Evolutionary conservation across 2,113 vertebrate genomes (phyloP).

Genomic region (Podarcis cretensis): DNA sequence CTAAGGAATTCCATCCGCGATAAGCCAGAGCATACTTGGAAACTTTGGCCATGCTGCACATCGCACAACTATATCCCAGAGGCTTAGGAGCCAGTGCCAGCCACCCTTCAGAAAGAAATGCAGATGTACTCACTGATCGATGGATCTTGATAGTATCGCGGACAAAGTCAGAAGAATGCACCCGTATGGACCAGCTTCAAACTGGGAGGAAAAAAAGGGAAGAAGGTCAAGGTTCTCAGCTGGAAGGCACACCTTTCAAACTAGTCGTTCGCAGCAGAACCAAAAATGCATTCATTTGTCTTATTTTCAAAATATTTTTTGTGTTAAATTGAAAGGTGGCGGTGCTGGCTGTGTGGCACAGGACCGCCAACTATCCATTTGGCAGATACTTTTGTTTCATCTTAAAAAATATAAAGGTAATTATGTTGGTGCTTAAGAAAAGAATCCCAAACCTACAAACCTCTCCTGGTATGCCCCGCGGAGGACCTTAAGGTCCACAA

Average conservation of each 20-base stretch:
- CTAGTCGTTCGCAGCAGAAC: neutral
- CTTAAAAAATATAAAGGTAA: too few relatives aligned
- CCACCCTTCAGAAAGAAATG: neutral
- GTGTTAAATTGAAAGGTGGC: too few relatives aligned
- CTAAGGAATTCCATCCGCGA: neutral
- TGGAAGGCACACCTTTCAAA: neutral
- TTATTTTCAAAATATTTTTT: neutral
- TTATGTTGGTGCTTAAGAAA: too few relatives aligned
- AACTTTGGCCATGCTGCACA: neutral
- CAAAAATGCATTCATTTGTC: too few relatives aligned
- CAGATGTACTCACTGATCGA: conserved; percentile 81
- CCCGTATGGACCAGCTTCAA: conserved; percentile 85
- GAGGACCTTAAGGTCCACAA: too few relatives aligned
- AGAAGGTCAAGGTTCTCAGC: neutral
- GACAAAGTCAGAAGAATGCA: conserved; percentile 90
- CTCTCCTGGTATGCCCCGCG: too few relatives aligned
- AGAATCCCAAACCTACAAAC: too few relatives aligned
- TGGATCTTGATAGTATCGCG: conserved; percentile 88
- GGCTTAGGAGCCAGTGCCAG: neutral
- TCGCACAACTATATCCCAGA: neutral
- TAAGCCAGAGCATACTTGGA: neutral
- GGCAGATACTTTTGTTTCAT: too few relatives aligned
- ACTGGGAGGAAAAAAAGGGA: conserved; percentile 72
- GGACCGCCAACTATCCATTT: too few relatives aligned
- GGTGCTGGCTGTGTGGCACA: too few relatives aligned